Evolutionary conservation across 2,797 vertebrate species (phyloP), one percentile per base, ranked within the genome.

Genomic region (Echeneis naucrates): DNA sequence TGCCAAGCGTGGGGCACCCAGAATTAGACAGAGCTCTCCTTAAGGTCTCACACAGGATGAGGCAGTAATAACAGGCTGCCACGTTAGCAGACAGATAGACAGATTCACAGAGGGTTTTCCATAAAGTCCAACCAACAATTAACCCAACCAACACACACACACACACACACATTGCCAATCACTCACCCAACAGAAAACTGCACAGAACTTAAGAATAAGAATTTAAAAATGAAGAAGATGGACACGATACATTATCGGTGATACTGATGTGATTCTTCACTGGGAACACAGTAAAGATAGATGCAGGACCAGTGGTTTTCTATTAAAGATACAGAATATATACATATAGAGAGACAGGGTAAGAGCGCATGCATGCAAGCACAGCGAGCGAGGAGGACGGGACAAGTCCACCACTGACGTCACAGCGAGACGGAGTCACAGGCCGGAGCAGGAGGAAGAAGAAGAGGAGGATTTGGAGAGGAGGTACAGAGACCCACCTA

Each of bases 401-500:
- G 92, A 95, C 94, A 94, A 93, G 93, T 93, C 94, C 89, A 94
- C 86, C 92, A 94, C 92, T 92, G 92, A 94, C 93, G 93, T 93
- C 94, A 95, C 94, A 95, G 94, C 93, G 78, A 93, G 89, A 94
- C 92, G 88, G 90, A 92, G 91, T 94, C 93, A 95, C 95, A 95
- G 95, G 94, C 94, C 75, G 91, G 93, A 94, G 92, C 91, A 86
- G 86, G 82, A 90, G 81, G 74, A 88, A 73, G 82, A 87, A 68
- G 78, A 87, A 72, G 80, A 89, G 76, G 73, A 87, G 82, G 75
- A 85, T 70, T 77, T 86, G 79, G 70, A 82, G 80, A 88, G 74
- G 89, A 91, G 88, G 88, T 86, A 87, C 90, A 88, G 86, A 91
- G 89, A 90, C 96, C 96, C 96, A 96, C 96, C 96, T 96, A 95